Base-by-base conservation (phyloP, 2,113 vertebrate genomes). In the Anhinga rufa region DNA sequence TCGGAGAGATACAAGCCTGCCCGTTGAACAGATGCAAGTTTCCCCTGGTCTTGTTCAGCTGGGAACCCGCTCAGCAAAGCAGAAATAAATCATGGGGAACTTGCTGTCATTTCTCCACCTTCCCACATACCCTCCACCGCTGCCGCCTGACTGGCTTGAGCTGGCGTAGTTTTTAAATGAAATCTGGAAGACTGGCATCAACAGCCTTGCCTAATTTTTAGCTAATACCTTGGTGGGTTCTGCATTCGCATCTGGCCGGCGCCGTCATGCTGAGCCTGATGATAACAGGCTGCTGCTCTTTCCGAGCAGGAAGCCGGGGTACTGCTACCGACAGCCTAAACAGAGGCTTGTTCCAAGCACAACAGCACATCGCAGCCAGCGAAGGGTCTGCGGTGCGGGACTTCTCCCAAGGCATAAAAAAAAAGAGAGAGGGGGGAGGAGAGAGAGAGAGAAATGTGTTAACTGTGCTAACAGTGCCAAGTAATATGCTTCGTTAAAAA, bases 401-500 rank as follows among this genome's bases (percentile, higher is more conserved):
- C 98, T 97, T 98, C 97, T 98, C 98, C 98, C 98, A 98, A 97
- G 97, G 98, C 98, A 98, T 97, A 86, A 98, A 98, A 96, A 96
- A 58, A 84, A 86, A 88, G 75, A 78, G 89, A 84, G 82, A 58
- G 13, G 5, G 36, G 14, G 88, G 85, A 4, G 29, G 55, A 20
- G 78, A 49, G 83, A 83, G 96, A 69, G 96, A 95, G 97, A 97
- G 97, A 98, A 97, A 99, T 99, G 99, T 99, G 99, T 99, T 99
- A 99, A 99, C 98, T 98, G 98, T 98, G 98, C 97, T 98, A 98
- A 98, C 98, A 97, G 98, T 98, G 99, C 99, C 99, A 99, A 99
- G 99, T 99, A 99, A 99, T 99, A 99, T 99, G 98, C 98, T 99
- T 98, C 98, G 99, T 99, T 99, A 99, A 99, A 99, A 99, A 99